Evolutionary conservation across 1,140 invertebrate genomes (phyloP).

Genomic region (Calliphora vicina): DNA sequence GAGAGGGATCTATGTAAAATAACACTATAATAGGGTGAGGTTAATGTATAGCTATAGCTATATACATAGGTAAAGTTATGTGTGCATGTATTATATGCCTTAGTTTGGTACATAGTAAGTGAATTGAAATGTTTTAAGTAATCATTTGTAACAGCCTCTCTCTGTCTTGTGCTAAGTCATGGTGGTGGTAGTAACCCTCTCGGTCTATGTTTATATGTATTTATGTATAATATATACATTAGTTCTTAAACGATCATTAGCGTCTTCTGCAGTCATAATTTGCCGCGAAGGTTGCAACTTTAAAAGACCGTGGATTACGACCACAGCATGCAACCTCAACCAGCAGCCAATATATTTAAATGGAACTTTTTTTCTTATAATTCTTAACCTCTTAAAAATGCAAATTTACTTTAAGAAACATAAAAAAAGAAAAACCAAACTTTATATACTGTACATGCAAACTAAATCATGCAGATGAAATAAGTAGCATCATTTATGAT

Average conservation of each 20-base stretch:
- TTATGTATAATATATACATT: neutral
- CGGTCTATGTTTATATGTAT: neutral
- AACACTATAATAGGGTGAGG: neutral
- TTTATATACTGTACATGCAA: neutral
- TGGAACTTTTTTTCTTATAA: neutral
- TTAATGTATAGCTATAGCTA: neutral
- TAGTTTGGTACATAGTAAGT: neutral
- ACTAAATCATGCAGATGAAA: neutral
- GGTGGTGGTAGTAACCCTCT: neutral
- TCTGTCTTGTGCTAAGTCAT: too few species aligned
- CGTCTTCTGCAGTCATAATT: neutral
- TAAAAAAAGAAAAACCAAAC: neutral
- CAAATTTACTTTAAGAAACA: neutral
- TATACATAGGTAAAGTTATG: too few species aligned
- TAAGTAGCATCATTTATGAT: neutral
- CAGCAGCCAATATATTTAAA: neutral
- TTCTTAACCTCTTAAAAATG: neutral
- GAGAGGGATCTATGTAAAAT: neutral
- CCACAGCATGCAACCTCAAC: conserved; percentile 3
- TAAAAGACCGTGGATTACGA: neutral
- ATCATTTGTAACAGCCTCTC: conserved; percentile 24
- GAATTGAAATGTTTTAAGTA: conserved; percentile 31
- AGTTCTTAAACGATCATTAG: conserved; percentile 32
- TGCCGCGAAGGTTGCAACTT: conserved; percentile 16
- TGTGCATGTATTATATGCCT: neutral